Percentiles rank a stretch among this genome's conserved stretches.
Evolutionary conservation across 2,888 invertebrate species (phyloP).

Genomic region (Hartigia nigra): DNA sequence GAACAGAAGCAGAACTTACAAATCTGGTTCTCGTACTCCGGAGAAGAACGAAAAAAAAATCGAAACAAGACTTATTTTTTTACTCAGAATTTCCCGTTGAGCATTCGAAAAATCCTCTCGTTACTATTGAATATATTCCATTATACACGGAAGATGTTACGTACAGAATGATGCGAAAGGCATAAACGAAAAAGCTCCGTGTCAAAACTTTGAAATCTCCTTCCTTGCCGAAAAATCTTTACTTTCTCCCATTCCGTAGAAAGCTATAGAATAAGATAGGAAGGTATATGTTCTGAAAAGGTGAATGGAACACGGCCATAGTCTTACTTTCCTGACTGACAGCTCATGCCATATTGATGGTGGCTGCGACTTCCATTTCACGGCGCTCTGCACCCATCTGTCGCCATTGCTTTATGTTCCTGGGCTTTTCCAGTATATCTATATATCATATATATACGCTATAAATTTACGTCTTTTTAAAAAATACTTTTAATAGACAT

Average conservation of each 20-base stretch:
- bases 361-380: constrained; percentile 11
- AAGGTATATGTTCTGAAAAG: neutral
- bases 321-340: constrained; percentile 41
- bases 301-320: constrained; percentile 26
- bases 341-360: constrained; percentile 38
- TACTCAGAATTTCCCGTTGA: neutral
- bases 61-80: too few species aligned
- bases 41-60: too few species aligned
- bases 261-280: neutral
- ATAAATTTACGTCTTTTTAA: neutral
- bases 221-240: neutral
- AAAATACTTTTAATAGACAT: neutral
- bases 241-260: neutral
- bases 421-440: neutral
- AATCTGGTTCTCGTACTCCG: too few species aligned
- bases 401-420: neutral
- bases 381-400: constrained; percentile 10
- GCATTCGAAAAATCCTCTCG: neutral
- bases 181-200: neutral
- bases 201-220: neutral
- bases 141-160: neutral
- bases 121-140: neutral
- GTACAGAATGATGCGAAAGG: neutral
- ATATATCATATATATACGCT: neutral
- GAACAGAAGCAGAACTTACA: too few species aligned